Evolutionary conservation across 2,113 vertebrate species (phyloP).

Genomic region (Sapayoa aenigma): DNA sequence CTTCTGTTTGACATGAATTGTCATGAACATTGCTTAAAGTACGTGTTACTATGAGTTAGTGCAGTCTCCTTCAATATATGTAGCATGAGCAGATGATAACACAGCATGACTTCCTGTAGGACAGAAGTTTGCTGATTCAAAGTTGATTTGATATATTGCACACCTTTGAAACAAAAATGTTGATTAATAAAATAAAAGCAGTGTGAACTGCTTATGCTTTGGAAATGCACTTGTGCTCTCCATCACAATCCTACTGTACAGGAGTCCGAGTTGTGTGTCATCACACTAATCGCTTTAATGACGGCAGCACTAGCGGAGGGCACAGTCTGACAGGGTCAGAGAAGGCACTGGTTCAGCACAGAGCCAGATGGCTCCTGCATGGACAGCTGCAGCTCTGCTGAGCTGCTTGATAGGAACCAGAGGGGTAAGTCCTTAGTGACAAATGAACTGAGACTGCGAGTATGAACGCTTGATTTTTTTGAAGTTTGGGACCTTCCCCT

Average conservation of each 20-base stretch:
- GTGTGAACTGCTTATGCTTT: background rate
- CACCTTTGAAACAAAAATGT: constrained; percentile 33
- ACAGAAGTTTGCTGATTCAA: constrained; percentile 65
- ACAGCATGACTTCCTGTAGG: constrained; percentile 69
- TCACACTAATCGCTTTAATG: background rate
- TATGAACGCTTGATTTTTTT: background rate
- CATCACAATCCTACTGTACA: background rate
- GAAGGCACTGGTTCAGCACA: background rate
- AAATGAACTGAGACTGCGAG: background rate
- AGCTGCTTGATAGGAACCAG: constrained; percentile 44
- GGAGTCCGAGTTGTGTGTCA: background rate
- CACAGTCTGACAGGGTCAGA: background rate
- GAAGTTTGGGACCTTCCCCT: background rate
- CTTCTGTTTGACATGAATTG: background rate
- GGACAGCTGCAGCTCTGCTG: constrained; percentile 59
- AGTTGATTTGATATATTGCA: constrained; percentile 65
- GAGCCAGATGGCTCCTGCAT: constrained; percentile 65
- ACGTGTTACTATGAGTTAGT: background rate
- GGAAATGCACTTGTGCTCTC: background rate
- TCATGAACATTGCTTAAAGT: background rate
- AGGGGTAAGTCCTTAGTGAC: constrained; percentile 45
- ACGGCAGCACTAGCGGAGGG: background rate
- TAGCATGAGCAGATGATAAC: constrained; percentile 70
- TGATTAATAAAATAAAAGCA: constrained; percentile 45
- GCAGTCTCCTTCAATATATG: background rate